phyloP scores from a whole-genome alignment of 2,113 vertebrate genomes.

The Pseudorectes ferrugineus region DNA sequence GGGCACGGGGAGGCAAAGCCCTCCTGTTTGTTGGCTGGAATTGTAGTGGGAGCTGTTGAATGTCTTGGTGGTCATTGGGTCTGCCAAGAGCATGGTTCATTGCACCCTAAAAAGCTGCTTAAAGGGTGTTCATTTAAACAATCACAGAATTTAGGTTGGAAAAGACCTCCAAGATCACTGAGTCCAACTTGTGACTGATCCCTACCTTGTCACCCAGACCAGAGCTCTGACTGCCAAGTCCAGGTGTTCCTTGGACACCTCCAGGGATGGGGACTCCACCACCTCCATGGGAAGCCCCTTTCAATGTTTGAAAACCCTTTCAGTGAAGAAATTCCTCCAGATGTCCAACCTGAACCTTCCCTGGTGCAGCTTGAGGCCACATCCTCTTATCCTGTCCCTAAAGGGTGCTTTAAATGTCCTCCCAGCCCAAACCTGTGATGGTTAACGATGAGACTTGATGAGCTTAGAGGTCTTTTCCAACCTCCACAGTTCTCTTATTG shows the following conservation, averaged over 20 bases:
- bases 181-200: background rate
- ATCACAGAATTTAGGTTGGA: background rate
- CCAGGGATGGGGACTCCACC: background rate
- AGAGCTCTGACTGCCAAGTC: background rate
- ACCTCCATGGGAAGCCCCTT: background rate
- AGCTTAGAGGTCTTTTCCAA: background rate
- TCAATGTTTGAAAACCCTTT: background rate
- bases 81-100: fast-evolving
- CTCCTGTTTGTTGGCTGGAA: background rate
- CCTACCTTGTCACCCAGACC: background rate
- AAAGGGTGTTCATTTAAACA: background rate
- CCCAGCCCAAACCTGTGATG: background rate
- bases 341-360: background rate
- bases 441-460: fast-evolving
- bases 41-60: background rate
- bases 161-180: background rate
- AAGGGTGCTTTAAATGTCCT: background rate
- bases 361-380: background rate
- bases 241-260: background rate
- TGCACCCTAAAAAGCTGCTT: background rate
- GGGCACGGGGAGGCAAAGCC: fast-evolving
- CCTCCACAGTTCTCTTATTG: background rate
- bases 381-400: background rate
- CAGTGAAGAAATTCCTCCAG: background rate
- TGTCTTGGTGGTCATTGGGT: background rate